Base-by-base conservation (phyloP, 2,888 invertebrate species). In the Apamea crenata region DNA sequence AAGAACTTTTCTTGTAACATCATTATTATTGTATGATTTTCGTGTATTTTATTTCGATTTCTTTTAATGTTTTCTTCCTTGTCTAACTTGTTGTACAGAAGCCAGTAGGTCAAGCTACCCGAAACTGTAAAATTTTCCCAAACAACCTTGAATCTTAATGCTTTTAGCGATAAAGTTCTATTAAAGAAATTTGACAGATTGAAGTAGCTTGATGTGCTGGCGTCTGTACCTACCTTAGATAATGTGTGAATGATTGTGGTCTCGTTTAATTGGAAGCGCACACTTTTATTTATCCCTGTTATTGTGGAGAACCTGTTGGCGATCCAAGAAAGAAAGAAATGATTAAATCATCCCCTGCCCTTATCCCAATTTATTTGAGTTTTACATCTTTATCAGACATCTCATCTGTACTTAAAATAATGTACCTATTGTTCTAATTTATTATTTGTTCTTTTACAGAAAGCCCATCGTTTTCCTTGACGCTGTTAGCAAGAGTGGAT, bases 391-490 rank as follows among this genome's bases (percentile, higher is more conserved):
- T 25, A 44, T 36, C 12, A 25, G 16, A n/a, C 3, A 29, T 18
- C 6, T 18, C 18, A 65, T 0, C 50, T 50, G 29, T 18, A 36
- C 7, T 29, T 50, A 6, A 77, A 25, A 76, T 56, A 36, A 32
- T 29, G 12, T 44, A 21, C 21, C 29, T 16, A 36, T 10, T 32
- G 8, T 65, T 66, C 32, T 80, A 25, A 67, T 59, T 73, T 12
- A 10, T 4, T n/a, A 12, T 81, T 81, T 81, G 1, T 82, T 83
- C 4, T 63, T 65, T 59, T 69, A 53, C 81, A 87, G 87, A 72
- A 75, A 73, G 47, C 36, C 73, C 68, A 44, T 53, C 59, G 2
- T 90, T 91, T 73, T 44, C 73, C 18, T 69, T 91, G 75, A 76
- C 3, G 50, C 44, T 91, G 50, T n/a, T n/a, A 21, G 83, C 90